A percentile compares a stretch with the other conserved stretches of the same genome.
phyloP scores from a whole-genome alignment of 2,888 invertebrate genomes.

The Cryptocephalus moraei region DNA sequence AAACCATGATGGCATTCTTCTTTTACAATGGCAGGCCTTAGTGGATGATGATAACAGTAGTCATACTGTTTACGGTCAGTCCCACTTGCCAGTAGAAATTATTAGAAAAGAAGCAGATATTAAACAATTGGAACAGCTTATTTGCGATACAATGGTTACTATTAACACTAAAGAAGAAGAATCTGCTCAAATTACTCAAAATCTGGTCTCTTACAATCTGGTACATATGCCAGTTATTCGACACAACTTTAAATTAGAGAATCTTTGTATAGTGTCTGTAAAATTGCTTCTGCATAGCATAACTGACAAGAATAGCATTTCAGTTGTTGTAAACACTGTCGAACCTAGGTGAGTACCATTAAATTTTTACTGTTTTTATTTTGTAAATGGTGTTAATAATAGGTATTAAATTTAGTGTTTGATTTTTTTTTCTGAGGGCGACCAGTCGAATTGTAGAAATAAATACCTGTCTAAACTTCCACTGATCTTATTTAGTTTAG shows the following conservation, averaged over 20 bases:
- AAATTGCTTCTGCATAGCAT: constrained; percentile 58
- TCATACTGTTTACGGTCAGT: constrained; percentile 56
- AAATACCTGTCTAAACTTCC: too few species aligned
- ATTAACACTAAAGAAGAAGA: constrained; percentile 17
- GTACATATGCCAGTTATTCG: constrained; percentile 46
- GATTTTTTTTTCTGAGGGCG: too few species aligned
- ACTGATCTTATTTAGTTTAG: too few species aligned
- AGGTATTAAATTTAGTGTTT: too few species aligned
- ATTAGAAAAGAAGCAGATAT: constrained; percentile 40
- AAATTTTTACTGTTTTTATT: background rate
- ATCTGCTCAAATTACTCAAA: constrained; percentile 14
- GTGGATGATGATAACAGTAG: constrained; percentile 43
- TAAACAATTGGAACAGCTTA: constrained; percentile 15
- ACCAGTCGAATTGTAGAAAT: too few species aligned
- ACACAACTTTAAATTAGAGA: constrained; percentile 52
- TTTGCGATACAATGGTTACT: constrained; percentile 16
- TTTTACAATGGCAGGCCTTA: constrained; percentile 34
- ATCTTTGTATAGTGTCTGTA: constrained; percentile 58
- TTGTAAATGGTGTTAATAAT: background rate
- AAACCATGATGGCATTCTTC: constrained; percentile 29
- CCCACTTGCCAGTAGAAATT: constrained; percentile 52
- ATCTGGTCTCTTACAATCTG: constrained; percentile 47
- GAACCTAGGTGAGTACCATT: constrained; percentile 35
- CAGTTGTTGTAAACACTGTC: constrained; percentile 37
- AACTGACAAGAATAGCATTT: constrained; percentile 43